Evolutionary conservation across 2,888 invertebrate genomes (phyloP).

Genomic region (Gymnosoma rotundatum): DNA sequence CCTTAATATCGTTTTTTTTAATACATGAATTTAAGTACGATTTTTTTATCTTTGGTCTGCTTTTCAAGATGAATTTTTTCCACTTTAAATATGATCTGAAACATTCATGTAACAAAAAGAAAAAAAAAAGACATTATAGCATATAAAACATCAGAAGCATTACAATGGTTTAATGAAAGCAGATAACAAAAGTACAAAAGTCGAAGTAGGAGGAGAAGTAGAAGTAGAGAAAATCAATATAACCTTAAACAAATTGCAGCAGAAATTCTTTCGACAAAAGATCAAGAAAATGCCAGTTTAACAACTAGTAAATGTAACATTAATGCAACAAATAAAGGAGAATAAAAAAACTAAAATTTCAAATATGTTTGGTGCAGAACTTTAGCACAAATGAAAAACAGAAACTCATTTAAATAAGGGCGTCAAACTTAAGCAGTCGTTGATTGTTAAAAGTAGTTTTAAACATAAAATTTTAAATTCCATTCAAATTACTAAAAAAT

Average conservation of each 20-base stretch:
- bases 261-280: slow-evolving; percentile 42
- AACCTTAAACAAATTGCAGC: slow-evolving; percentile 50
- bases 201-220: not conserved
- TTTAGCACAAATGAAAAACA: not conserved
- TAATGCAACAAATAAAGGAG: slow-evolving; percentile 42
- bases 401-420: slow-evolving; percentile 38
- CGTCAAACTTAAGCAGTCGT: slow-evolving; percentile 3
- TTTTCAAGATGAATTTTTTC: not conserved
- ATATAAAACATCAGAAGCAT: slow-evolving; percentile 45
- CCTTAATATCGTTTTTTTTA: no score
- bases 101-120: slow-evolving; percentile 34
- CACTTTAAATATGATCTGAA: slow-evolving; percentile 1
- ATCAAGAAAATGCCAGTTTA: slow-evolving; percentile 66
- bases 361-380: no score
- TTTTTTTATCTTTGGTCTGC: not conserved
- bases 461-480: not conserved
- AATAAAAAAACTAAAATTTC: slow-evolving; percentile 1
- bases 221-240: slow-evolving; percentile 38
- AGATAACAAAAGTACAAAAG: slow-evolving; percentile 2
- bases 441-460: slow-evolving; percentile 7
- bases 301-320: slow-evolving; percentile 63
- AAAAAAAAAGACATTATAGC: slow-evolving; percentile 17
- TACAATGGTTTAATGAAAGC: slow-evolving; percentile 54
- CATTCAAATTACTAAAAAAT: not conserved
- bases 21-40: no score